A percentile compares a stretch with the other conserved stretches of the same genome.
Evolutionary conservation across 2,888 invertebrate genomes (phyloP).

Genomic region (Tanypteryx hageni): DNA sequence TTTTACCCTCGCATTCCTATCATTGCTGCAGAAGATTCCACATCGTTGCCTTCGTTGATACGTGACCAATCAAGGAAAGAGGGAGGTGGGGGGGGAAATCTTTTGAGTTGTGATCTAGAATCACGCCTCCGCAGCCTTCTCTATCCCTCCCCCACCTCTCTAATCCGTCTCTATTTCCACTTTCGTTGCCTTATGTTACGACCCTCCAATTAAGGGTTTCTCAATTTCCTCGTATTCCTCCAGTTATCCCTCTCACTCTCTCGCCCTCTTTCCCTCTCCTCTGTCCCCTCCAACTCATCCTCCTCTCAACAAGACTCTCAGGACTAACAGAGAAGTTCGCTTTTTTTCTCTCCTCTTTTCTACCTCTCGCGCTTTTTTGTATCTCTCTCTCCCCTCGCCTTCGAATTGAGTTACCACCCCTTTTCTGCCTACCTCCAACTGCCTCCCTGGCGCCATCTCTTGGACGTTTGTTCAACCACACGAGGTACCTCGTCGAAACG

Average conservation of each 20-base stretch:
- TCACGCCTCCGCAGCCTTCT: neutral
- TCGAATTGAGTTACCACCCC: neutral
- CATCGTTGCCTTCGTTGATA: neutral
- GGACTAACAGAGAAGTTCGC: neutral
- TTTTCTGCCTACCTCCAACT: neutral
- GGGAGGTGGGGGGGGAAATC: neutral
- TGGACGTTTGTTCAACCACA: neutral
- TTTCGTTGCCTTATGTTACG: neutral
- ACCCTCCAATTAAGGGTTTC: neutral
- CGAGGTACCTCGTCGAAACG: neutral
- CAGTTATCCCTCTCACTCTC: neutral
- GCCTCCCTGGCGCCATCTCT: neutral
- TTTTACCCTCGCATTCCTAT: neutral
- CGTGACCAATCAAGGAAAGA: neutral
- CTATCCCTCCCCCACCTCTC: neutral
- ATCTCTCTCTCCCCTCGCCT: neutral
- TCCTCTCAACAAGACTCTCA: neutral
- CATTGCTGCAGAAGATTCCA: neutral
- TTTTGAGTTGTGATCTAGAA: conserved; percentile 35
- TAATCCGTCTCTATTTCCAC: too few species aligned
- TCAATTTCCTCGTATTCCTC: neutral
- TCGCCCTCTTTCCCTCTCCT: neutral
- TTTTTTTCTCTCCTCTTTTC: neutral
- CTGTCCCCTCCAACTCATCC: neutral
- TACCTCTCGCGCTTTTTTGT: neutral